A percentile compares a stretch with the other conserved stretches of the same genome.
Conservation (phyloP, 2,113 vertebrate species). For the Rhegmatorhina hoffmannsi region DNA sequence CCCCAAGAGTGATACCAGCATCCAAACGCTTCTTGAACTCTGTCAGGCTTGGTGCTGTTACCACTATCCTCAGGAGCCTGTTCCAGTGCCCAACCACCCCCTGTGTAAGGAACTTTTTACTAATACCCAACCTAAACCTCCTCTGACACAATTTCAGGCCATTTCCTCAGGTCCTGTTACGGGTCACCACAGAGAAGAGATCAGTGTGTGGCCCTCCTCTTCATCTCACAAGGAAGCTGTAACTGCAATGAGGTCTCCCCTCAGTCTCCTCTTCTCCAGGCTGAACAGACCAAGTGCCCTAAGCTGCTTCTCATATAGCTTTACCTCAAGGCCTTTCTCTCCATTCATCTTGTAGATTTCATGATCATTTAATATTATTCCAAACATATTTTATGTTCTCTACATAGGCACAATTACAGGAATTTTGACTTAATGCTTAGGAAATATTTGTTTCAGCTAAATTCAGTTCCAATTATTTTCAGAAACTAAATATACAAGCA, state of each 20-base stretch:
- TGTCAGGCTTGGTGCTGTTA: not conserved
- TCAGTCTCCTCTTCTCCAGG: not conserved
- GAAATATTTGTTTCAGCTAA: not conserved
- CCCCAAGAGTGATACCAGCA: not conserved
- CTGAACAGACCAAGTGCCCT: not conserved
- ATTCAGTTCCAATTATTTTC: not conserved
- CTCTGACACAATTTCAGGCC: not conserved
- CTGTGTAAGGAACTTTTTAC: not conserved
- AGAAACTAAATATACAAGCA: not conserved
- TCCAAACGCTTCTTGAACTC: not conserved
- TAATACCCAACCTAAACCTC: not conserved
- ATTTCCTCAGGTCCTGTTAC: not conserved
- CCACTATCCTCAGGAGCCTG: not conserved
- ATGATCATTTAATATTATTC: not conserved
- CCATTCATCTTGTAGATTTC: not conserved
- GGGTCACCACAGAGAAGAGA: not conserved
- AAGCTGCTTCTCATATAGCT: not conserved
- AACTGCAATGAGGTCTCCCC: not conserved
- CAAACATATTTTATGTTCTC: not conserved
- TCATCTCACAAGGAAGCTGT: not conserved
- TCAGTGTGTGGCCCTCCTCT: not conserved
- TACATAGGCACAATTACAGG: not conserved
- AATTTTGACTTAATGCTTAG: not conserved
- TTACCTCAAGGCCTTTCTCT: not conserved
- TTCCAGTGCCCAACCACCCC: not conserved